phyloP scores from a whole-genome alignment of 2,797 vertebrate genomes.

The Chrosomus eos region DNA sequence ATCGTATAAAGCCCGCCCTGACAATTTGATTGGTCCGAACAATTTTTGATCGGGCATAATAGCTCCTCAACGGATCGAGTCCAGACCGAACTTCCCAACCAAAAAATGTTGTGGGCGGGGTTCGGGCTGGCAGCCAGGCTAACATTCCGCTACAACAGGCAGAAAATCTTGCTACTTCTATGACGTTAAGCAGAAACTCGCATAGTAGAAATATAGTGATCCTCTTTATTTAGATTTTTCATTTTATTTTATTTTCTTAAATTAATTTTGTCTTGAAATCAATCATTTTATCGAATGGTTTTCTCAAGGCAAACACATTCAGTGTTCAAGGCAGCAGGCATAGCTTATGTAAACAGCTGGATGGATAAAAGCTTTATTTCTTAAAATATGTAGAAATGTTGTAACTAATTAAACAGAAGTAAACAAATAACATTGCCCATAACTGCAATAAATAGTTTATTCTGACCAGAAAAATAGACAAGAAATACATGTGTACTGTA shows the following conservation, averaged over 20 bases:
- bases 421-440: not conserved
- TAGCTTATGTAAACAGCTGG: not conserved
- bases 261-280: not conserved
- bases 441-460: conserved; percentile 80
- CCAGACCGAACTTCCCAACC: too few relatives aligned
- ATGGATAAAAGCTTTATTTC: not conserved
- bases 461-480: conserved; percentile 78
- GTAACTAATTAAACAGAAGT: not conserved
- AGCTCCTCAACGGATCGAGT: too few relatives aligned
- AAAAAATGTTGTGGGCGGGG: too few relatives aligned
- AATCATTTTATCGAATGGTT: not conserved
- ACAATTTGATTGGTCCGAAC: too few relatives aligned
- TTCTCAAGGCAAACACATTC: not conserved
- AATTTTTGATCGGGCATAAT: too few relatives aligned
- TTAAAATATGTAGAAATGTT: not conserved
- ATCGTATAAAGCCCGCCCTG: too few relatives aligned
- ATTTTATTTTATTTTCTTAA: not conserved
- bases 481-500: conserved; percentile 64
- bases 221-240: not conserved
- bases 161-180: not conserved
- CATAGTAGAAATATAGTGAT: not conserved
- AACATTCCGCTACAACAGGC: not conserved
- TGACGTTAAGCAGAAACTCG: not conserved
- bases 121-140: too few relatives aligned
- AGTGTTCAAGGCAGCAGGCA: not conserved